phyloP scores from a whole-genome alignment of 2,113 vertebrate species.

The Silurus glanis region DNA sequence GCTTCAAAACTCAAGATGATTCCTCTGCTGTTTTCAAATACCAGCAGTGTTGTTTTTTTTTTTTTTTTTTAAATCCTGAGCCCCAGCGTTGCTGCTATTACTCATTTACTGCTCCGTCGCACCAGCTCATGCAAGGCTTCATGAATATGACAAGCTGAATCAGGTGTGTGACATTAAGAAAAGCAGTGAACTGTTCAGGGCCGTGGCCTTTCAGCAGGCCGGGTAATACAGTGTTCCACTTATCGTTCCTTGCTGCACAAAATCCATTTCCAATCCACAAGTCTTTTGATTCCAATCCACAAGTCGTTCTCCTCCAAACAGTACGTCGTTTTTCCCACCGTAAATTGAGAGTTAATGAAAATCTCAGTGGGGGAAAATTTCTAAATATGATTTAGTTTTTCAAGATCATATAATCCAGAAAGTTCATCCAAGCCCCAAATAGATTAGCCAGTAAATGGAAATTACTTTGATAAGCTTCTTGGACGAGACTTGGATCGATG shows the following conservation, averaged over 20 bases:
- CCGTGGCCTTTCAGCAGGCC: not conserved
- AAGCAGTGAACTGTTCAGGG: not conserved
- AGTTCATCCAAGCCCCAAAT: slow-evolving; percentile 1
- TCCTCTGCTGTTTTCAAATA: not conserved
- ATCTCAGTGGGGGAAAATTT: slow-evolving; percentile 1
- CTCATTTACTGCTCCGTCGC: not conserved
- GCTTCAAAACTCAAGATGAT: not conserved
- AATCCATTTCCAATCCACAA: not conserved
- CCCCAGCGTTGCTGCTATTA: not conserved
- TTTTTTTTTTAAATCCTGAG: not conserved
- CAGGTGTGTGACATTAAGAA: not conserved
- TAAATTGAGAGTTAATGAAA: slow-evolving; percentile 25
- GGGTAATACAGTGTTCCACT: not conserved
- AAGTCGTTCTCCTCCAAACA: not conserved
- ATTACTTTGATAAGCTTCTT: slow-evolving; percentile 15
- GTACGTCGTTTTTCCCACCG: not conserved
- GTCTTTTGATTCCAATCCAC: too few relatives aligned
- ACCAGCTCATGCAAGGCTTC: not conserved
- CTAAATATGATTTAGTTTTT: slow-evolving; percentile 2
- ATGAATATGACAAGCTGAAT: not conserved
- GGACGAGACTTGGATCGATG: not conserved
- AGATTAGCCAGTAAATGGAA: slow-evolving; percentile 10
- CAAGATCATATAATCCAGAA: not conserved
- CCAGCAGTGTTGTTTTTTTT: not conserved
- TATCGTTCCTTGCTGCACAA: not conserved